These are phyloP conservation scores for Drosophila trapezifrons DNA, from an alignment of 1,140 invertebrate genomes.

Conservation along the genomic window DNA sequence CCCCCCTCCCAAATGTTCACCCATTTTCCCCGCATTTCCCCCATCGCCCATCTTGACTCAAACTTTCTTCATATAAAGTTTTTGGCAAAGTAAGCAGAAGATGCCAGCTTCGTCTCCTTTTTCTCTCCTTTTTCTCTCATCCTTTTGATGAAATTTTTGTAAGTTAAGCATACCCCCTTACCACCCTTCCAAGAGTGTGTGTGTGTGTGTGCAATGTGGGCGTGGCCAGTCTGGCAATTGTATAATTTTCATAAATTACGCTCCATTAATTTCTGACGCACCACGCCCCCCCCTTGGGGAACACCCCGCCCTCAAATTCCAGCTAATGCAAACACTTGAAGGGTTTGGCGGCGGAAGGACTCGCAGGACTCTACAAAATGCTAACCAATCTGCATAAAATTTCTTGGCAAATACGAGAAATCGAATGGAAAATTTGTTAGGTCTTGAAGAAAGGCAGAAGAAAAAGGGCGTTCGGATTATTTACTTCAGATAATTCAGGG, in stretches of 20 bases:
- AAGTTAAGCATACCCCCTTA: slow-evolving; percentile 19
- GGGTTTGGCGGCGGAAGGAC: slow-evolving; percentile 8
- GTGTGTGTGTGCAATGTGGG: slow-evolving; percentile 37
- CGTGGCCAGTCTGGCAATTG: slow-evolving; percentile 56
- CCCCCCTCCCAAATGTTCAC: not conserved
- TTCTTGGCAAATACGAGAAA: slow-evolving; percentile 24
- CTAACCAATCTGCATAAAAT: slow-evolving; percentile 27
- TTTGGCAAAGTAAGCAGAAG: slow-evolving; percentile 62
- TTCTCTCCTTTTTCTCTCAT: slow-evolving; percentile 4
- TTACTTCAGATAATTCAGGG: not conserved
- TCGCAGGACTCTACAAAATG: slow-evolving; percentile 14
- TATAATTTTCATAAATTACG: slow-evolving; percentile 67
- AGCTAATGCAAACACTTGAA: slow-evolving; percentile 49
- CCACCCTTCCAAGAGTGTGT: not conserved
- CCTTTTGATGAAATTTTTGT: slow-evolving; percentile 41
- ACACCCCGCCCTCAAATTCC: not conserved
- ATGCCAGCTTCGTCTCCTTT: slow-evolving; percentile 32
- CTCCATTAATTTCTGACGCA: slow-evolving; percentile 57
- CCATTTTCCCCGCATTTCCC: not conserved
- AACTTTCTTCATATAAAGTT: slow-evolving; percentile 66
- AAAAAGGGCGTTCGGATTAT: not conserved
- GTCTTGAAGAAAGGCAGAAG: not conserved
- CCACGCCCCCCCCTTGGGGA: slow-evolving; percentile 7
- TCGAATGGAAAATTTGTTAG: slow-evolving; percentile 22
- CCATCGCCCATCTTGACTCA: slow-evolving; percentile 18